phyloP scores from a whole-genome alignment of 2,888 invertebrate species.

The Noctua janthina region DNA sequence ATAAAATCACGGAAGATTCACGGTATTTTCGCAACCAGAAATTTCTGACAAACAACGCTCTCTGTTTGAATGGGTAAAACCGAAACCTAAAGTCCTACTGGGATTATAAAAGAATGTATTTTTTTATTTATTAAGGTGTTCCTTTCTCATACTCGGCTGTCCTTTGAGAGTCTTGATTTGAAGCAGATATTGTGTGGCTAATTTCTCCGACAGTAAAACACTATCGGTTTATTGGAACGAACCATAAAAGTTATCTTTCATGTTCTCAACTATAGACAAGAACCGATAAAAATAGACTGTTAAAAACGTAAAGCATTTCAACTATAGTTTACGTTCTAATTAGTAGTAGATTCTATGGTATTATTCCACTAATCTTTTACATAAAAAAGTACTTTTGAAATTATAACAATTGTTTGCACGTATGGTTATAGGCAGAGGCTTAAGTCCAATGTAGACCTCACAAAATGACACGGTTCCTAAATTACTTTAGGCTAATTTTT shows the following conservation, averaged over 20 bases:
- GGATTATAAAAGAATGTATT: neutral
- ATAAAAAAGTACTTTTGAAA: too few relatives aligned
- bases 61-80: neutral
- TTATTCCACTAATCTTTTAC: neutral
- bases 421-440: neutral
- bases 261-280: constrained; percentile 34
- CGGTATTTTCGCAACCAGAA: neutral
- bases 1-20: too few relatives aligned
- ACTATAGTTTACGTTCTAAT: neutral
- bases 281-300: constrained; percentile 16
- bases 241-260: constrained; percentile 30
- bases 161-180: neutral
- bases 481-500: too few relatives aligned
- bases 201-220: constrained; percentile 16
- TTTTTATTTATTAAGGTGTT: neutral
- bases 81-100: too few relatives aligned
- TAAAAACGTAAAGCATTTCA: neutral
- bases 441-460: neutral
- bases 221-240: constrained; percentile 18
- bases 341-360: neutral
- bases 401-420: neutral
- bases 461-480: too few relatives aligned
- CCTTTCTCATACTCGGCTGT: neutral
- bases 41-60: neutral
- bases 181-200: neutral